phyloP scores from a whole-genome alignment of 2,113 vertebrate species.

The Euleptes europaea region DNA sequence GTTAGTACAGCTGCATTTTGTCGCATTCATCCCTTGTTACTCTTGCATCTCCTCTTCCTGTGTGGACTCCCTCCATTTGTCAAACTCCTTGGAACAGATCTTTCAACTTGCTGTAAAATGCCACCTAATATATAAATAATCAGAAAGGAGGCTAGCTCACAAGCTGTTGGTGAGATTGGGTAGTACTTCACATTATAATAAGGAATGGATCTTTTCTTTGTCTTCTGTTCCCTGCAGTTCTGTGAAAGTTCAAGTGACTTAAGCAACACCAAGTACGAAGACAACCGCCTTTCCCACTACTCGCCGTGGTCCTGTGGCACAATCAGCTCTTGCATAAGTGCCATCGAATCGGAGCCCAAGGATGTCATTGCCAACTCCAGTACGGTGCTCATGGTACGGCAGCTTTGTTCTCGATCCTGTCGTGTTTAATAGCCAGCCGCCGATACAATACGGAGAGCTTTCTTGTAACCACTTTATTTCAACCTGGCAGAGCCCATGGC shows the following conservation, averaged over 20 bases:
- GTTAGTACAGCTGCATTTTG: no score
- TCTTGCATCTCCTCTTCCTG: no score
- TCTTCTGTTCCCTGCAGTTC: conserved; percentile 74
- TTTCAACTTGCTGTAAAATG: no score
- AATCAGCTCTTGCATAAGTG: conserved; percentile 88
- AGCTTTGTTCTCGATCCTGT: conserved; percentile 21
- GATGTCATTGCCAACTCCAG: conserved; percentile 84
- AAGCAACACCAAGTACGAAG: conserved; percentile 85
- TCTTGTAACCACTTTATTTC: background rate
- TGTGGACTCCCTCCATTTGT: no score
- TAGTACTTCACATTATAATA: no score
- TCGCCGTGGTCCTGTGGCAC: conserved; percentile 95
- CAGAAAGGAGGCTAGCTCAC: no score
- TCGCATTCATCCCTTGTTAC: no score
- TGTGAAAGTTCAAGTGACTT: conserved; percentile 82
- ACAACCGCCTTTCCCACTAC: conserved; percentile 89
- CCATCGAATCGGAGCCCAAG: conserved; percentile 88
- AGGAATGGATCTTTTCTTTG: conserved; percentile 5
- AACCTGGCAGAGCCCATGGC: no score
- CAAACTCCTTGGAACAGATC: no score
- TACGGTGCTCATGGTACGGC: conserved; percentile 86
- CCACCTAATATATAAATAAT: no score
- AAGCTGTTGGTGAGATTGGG: no score
- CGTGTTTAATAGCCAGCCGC: background rate
- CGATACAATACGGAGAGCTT: background rate